Evolutionary conservation across 2,888 invertebrate genomes (phyloP), one percentile per base, ranked within the genome.

Genomic region (Tenthredo amoena): DNA sequence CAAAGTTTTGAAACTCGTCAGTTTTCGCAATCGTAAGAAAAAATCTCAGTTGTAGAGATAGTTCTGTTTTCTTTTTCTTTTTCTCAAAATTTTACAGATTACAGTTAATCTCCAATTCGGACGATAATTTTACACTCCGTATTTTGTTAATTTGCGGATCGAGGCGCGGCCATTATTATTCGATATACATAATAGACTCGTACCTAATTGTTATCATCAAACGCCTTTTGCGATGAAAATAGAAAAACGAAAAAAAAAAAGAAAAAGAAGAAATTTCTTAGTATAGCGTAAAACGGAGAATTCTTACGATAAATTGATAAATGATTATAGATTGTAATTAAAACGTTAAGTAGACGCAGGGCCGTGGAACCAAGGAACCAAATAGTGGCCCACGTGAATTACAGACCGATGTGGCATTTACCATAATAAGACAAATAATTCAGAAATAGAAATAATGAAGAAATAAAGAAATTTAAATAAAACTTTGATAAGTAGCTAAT

Each of bases 341-440:
- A 76, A 76, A 76, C 34, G 76, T 76, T 76, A 47, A 47, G 12
- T 76, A 76, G 76, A 34, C n/a, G 76, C 76, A 76, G 47, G 47
- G 76, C 34, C 79, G 79, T 79, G 71, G 55, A 84, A 84, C 72
- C 72, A 84, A 84, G 40, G 72, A 84, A 84, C 84, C 84, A 84
- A 84, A 84, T 84, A 71, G 37, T 84, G 84, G 84, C 84, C 84
- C 71, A 55, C 50, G 72, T 43, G 47, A 31, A 77, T 58, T 37
- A 31, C 58, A 15, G 84, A 72, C 68, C 84, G 84, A 84, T 84
- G 84, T 84, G 84, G 84, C 84, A 84, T 84, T 84, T 84, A 84
- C 40, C 65, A 40, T 83, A 71, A 84, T 84, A 84, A 84, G 84
- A 84, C 84, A 84, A 84, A 84, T 83, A 83, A 83, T 83, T 34